Conservation (phyloP, 1,140 invertebrate genomes). For the Gyrodactylus bullatarudis region DNA sequence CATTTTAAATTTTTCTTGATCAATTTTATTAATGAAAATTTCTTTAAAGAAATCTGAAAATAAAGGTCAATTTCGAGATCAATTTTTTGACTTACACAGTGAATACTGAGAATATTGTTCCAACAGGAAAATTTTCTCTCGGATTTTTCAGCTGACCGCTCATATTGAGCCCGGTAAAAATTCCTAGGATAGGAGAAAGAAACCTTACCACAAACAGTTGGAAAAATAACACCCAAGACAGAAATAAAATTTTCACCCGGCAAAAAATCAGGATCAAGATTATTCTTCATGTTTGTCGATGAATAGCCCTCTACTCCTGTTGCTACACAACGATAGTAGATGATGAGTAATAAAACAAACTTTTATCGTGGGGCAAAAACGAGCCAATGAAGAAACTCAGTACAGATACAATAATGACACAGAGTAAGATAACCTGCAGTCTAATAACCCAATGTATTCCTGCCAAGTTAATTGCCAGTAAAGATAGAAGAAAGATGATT, state of each 20-base stretch:
- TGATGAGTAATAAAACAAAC: slow-evolving; percentile 10
- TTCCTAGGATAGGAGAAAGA: slow-evolving; percentile 40
- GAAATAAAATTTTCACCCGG: slow-evolving; percentile 21
- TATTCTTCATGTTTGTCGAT: slow-evolving; percentile 37
- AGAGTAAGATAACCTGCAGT: slow-evolving; percentile 33
- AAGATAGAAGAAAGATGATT: slow-evolving; percentile 37
- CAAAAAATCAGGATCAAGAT: slow-evolving; percentile 42
- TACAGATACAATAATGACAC: slow-evolving; percentile 38
- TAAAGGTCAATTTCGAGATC: neutral
- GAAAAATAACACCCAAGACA: slow-evolving; percentile 43
- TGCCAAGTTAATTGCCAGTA: slow-evolving; percentile 48
- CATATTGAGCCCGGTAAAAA: slow-evolving; percentile 80
- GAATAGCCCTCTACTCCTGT: slow-evolving; percentile 51
- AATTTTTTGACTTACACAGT: neutral
- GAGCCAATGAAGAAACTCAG: slow-evolving; percentile 24
- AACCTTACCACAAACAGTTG: slow-evolving; percentile 27
- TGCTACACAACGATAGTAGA: slow-evolving; percentile 20
- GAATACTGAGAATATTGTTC: slow-evolving; percentile 52
- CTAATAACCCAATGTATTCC: slow-evolving; percentile 29
- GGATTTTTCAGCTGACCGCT: slow-evolving; percentile 66
- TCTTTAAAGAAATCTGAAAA: too few species aligned
- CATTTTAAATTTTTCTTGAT: too few species aligned
- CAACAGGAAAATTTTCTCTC: slow-evolving; percentile 58
- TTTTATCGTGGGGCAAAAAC: slow-evolving; percentile 16
- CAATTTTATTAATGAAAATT: too few species aligned